These are phyloP conservation scores for Hipparchia sbordonii DNA, from an alignment of 2,888 invertebrate genomes.

Conservation along the genomic window DNA sequence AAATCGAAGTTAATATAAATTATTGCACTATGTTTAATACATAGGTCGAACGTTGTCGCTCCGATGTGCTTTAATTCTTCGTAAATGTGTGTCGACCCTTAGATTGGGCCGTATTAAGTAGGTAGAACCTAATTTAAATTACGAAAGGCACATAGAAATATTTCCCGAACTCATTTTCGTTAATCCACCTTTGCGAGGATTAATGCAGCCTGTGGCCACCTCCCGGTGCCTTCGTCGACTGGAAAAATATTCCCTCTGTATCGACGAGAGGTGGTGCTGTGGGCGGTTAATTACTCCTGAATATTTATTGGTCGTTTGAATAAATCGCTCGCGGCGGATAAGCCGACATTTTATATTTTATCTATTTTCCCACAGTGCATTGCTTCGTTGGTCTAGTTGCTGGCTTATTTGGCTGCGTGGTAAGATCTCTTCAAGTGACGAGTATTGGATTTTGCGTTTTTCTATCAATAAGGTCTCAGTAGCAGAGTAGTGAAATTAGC, in stretches of 20 bases:
- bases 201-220: conserved; percentile 53
- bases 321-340: conserved; percentile 73
- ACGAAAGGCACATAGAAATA: conserved; percentile 53
- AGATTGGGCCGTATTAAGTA: background rate
- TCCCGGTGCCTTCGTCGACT: conserved; percentile 50
- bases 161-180: conserved; percentile 45
- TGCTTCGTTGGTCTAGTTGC: too few relatives aligned
- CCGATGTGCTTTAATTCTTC: too few relatives aligned
- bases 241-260: conserved; percentile 69
- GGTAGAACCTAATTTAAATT: background rate
- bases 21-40: too few relatives aligned
- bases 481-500: background rate
- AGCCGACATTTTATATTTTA: conserved; percentile 70
- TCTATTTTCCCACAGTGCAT: conserved; percentile 12
- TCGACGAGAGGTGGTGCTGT: conserved; percentile 55
- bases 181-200: conserved; percentile 74
- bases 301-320: conserved; percentile 82
- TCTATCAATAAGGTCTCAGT: background rate
- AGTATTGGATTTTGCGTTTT: too few relatives aligned
- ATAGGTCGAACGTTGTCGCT: too few relatives aligned
- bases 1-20: too few relatives aligned
- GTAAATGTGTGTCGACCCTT: too few relatives aligned
- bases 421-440: too few relatives aligned
- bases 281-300: conserved; percentile 77
- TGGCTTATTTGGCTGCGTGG: too few relatives aligned